Evolutionary conservation across 1,140 invertebrate genomes (phyloP), one percentile per base, ranked within the genome.

Genomic region (Heliconius congener): DNA sequence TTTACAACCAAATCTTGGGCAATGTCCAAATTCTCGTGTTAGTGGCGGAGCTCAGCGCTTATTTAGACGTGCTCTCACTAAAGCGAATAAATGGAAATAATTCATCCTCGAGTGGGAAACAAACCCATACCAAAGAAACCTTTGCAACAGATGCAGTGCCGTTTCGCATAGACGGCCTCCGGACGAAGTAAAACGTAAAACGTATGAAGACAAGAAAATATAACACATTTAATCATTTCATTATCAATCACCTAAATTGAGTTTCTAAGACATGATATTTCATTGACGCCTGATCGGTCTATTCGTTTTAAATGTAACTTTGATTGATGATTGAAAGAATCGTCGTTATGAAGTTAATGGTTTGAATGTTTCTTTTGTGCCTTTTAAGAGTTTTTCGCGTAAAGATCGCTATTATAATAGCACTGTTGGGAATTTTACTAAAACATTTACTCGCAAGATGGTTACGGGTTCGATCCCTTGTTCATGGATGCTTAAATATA

Each of bases 301-400:
- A 66, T 23, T 30, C 57, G 3, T 66, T 66, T 66, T 66, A 66
- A 66, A 66, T 66, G 23, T 74, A 73, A 42, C 73, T 66, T 66
- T 83, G 83, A 84, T 83, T 83, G 81, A 84, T 86, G 78, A 57
- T 78, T 73, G 52, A 80, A 76, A 27, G 16, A 73, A 78, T 55
- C 76, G 70, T 76, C 72, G 80, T 82, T 82, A 79, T 77, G 73
- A 66, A 46, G 74, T 74, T 76, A 76, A 80, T 80, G 79, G 60
- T 42, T 66, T 66, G 57, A 66, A 66, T 23, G 23, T 9, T 66
- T 30, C 57, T 23, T 66, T 66, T 66, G 23, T 66, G 57, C 57
- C 11, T 13, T 66, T 66, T 2, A 66, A 30, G 23, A 66, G 57
- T 30, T 30, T 66, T 66, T 66, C 23, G 9, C 57, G 8, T 66